These are phyloP conservation scores for Mythimna loreyi DNA, from an alignment of 2,888 invertebrate genomes.

Conservation along the genomic window DNA sequence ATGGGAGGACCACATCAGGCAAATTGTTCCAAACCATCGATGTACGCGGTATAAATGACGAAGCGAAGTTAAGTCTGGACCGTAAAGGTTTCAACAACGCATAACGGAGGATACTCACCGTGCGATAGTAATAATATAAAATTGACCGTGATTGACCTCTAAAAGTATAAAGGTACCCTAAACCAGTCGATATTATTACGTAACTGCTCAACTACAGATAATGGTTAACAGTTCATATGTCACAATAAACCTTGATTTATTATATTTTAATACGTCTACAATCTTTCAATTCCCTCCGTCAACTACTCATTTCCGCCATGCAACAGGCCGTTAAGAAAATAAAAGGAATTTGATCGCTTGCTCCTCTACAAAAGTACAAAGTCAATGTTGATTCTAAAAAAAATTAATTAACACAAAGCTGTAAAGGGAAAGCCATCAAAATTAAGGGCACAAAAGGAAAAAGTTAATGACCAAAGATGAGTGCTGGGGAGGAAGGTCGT, in stretches of 20 bases:
- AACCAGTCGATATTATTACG: neutral
- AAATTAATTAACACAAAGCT: constrained; percentile 46
- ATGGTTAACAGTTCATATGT: constrained; percentile 10
- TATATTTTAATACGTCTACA: constrained; percentile 36
- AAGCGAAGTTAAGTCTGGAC: too few relatives aligned
- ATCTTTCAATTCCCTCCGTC: constrained; percentile 13
- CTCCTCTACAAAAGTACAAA: constrained; percentile 12
- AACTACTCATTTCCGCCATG: constrained; percentile 40
- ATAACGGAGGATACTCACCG: too few relatives aligned
- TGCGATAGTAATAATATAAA: too few relatives aligned
- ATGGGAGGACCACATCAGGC: too few relatives aligned
- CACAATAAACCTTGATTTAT: constrained; percentile 44
- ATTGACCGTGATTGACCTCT: neutral
- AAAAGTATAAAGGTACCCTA: constrained; percentile 3
- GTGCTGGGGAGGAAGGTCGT: constrained; percentile 9
- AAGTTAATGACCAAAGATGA: constrained; percentile 37
- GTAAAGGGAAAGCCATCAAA: constrained; percentile 47
- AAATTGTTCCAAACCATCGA: too few relatives aligned
- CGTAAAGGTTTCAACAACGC: too few relatives aligned
- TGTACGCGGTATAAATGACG: too few relatives aligned
- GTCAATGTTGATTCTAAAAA: constrained; percentile 17
- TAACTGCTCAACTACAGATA: neutral
- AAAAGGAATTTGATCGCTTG: constrained; percentile 5
- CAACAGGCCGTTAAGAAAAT: constrained; percentile 30
- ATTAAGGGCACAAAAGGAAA: constrained; percentile 37